Evolutionary conservation across 2,113 vertebrate genomes (phyloP).

Genomic region (Pica pica): DNA sequence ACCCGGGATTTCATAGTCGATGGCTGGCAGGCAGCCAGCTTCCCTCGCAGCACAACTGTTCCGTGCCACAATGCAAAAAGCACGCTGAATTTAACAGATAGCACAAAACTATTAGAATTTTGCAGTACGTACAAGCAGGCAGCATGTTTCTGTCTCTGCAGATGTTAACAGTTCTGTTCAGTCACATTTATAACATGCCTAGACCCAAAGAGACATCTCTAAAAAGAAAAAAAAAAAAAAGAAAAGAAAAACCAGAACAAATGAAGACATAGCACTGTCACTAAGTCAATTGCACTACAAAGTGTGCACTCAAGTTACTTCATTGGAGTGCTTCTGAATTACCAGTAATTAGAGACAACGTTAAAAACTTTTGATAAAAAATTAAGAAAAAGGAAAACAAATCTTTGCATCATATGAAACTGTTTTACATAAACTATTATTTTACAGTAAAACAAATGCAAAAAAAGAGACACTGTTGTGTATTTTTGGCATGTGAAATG

Average conservation of each 20-base stretch:
- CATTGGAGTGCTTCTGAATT: not conserved
- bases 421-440: not conserved
- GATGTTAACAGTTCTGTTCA: conserved; percentile 52
- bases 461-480: not conserved
- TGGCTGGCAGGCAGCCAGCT: conserved; percentile 85
- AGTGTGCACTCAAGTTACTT: not conserved
- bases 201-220: not conserved
- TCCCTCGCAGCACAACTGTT: conserved; percentile 76
- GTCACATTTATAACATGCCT: conserved; percentile 36
- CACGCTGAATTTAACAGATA: conserved; percentile 76
- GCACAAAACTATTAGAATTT: conserved; percentile 73
- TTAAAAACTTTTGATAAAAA: not conserved
- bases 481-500: not conserved
- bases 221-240: not conserved
- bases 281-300: not conserved
- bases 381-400: not conserved
- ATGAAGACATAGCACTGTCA: conserved; percentile 27
- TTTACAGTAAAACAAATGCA: not conserved
- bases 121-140: conserved; percentile 62
- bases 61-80: conserved; percentile 76
- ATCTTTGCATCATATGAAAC: not conserved
- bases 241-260: not conserved
- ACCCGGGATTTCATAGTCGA: conserved; percentile 83
- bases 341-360: not conserved
- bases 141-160: conserved; percentile 64